Evolutionary conservation across 2,888 invertebrate species (phyloP).

Genomic region (Exocentrus adspersus): DNA sequence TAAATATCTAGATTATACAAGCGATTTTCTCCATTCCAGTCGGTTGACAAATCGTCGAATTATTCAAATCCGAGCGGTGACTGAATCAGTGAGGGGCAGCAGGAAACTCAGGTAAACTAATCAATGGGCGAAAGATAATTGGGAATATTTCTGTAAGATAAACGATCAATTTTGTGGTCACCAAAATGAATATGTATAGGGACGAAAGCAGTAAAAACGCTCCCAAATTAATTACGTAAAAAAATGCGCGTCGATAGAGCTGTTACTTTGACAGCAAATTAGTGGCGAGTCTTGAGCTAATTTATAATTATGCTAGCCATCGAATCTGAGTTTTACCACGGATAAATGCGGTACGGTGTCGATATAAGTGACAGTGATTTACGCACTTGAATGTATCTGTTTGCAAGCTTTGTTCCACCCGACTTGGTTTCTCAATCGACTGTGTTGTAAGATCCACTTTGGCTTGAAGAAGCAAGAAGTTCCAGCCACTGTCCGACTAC

Average conservation of each 20-base stretch:
- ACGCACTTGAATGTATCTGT: slow-evolving; percentile 53
- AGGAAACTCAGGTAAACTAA: slow-evolving; percentile 51
- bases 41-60: slow-evolving; percentile 23
- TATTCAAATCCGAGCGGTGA: slow-evolving; percentile 15
- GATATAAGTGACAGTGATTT: slow-evolving; percentile 60
- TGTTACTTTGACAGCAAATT: slow-evolving; percentile 62
- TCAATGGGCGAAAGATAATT: slow-evolving; percentile 34
- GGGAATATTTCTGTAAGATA: slow-evolving; percentile 36
- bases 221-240: slow-evolving; percentile 53
- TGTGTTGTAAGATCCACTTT: slow-evolving; percentile 32
- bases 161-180: slow-evolving; percentile 39
- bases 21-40: slow-evolving; percentile 2
- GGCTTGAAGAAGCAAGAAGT: slow-evolving; percentile 22
- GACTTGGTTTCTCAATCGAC: slow-evolving; percentile 36
- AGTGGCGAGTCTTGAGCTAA: slow-evolving; percentile 60
- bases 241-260: slow-evolving; percentile 54
- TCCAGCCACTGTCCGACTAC: slow-evolving; percentile 56
- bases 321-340: slow-evolving; percentile 59
- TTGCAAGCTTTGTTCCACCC: slow-evolving; percentile 28
- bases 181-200: slow-evolving; percentile 38
- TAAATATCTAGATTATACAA: slow-evolving; percentile 13
- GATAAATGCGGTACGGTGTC: slow-evolving; percentile 59
- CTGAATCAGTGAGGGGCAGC: slow-evolving; percentile 6
- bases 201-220: slow-evolving; percentile 38
- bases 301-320: slow-evolving; percentile 62